Base-by-base conservation (phyloP, 2,888 invertebrate species). In the Cremastobaeus sp. region DNA sequence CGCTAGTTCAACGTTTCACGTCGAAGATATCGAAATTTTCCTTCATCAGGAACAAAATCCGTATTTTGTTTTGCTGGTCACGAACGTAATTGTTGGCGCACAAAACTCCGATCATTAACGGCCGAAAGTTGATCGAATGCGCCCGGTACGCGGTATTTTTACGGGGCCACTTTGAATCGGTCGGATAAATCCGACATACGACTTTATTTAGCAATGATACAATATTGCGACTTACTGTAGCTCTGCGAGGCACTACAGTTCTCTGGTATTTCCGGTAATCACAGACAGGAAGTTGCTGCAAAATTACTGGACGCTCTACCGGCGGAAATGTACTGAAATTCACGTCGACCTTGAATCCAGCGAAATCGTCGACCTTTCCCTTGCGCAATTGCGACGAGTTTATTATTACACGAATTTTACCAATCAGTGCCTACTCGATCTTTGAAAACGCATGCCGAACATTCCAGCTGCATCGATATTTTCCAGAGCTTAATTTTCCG, bases 201-300 rank as follows among this genome's bases (percentile, higher is more conserved):
- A 21, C 69, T 54, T 60, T 70, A 54, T 62, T 47, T 37, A 55
- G 37, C 21, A 17, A 32, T 43, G 39, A 25, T 55, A 73, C 73
- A n/a, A n/a, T n/a, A n/a, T n/a, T n/a, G n/a, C n/a, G n/a, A n/a
- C n/a, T n/a, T n/a, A n/a, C n/a, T n/a, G n/a, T n/a, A n/a, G n/a
- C n/a, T n/a, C n/a, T n/a, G n/a, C n/a, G n/a, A n/a, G n/a, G n/a
- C n/a, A n/a, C n/a, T n/a, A n/a, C n/a, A n/a, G n/a, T n/a, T n/a
- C n/a, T 5, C 3, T 50, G 59, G 68, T 68, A 77, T 77, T 80
- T 80, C 77, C 79, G 80, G 83, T 78, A 84, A 84, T 84, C 84
- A 81, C 74, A 78, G 78, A 59, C 81, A 80, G 84, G 84, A 84
- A 81, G 81, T 80, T 81, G 76, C 76, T 76, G 76, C 77, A 74